Conservation (phyloP, 2,888 invertebrate genomes). For the Rhamnusium bicolor region DNA sequence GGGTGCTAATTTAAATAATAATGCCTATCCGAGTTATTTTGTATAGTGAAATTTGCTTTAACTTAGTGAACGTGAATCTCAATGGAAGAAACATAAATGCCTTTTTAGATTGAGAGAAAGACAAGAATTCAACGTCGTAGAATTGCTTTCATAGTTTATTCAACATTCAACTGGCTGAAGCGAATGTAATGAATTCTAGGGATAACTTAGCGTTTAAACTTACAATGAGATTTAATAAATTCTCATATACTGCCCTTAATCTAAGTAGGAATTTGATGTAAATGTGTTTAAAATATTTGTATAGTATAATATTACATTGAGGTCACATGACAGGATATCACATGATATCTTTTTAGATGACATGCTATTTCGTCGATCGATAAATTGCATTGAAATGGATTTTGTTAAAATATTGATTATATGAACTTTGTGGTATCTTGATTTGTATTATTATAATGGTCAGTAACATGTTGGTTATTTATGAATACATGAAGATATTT, state of each 20-base stretch:
- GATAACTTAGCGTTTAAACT: neutral
- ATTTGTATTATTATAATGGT: no score
- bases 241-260: neutral
- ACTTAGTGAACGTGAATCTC: neutral
- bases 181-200: neutral
- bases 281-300: no score
- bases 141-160: neutral
- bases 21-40: constrained; percentile 5
- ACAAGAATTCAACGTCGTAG: neutral
- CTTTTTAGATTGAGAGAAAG: neutral
- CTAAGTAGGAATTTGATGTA: neutral
- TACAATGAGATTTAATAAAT: neutral
- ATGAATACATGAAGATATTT: no score
- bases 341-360: no score
- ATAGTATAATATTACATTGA: no score
- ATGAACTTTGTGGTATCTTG: no score
- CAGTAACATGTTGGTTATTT: no score
- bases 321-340: no score
- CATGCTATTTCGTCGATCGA: no score
- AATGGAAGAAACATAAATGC: neutral
- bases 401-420: no score
- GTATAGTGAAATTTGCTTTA: constrained; percentile 6
- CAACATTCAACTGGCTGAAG: neutral
- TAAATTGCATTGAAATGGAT: no score
- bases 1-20: constrained; percentile 18